Evolutionary conservation across 2,797 vertebrate genomes (phyloP), one percentile per base, ranked within the genome.

Genomic region (Catharus ustulatus): DNA sequence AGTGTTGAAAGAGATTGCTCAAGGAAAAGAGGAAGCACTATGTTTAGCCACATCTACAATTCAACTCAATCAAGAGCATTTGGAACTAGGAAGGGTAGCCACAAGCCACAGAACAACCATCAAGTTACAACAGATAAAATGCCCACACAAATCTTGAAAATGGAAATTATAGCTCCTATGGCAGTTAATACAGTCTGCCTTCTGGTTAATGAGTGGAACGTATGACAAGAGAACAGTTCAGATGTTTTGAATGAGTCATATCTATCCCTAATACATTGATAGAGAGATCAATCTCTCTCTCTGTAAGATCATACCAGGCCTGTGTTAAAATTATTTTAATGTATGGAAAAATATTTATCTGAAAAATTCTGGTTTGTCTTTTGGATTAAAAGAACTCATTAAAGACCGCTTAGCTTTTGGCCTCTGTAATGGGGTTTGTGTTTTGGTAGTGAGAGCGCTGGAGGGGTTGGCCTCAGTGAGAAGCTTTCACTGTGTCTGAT

Each of bases 41-140:
- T 69, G 8, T 71, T 82, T 81, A 78, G 64, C 89, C 91, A 93
- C 81, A 94, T 69, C n/a, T 51, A 59, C 86, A 93, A 15, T 85
- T 73, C 36, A 66, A 29, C 81, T 91, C 75, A 80, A 13, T 89
- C 64, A 32, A 80, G 82, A 66, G 30, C 49, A 63, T 52, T 67
- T 74, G n/a, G 58, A 90, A 87, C 46, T 84, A 81, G 36, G 15
- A 34, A 9, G 20, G 74, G 43, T 87, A 90, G 54, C 95, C 91
- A 87, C 93, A 96, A 97, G 84, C 95, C 93, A 64, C 89, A 81
- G 61, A 91, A 91, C 40, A 88, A 64, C 68, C 62, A 63, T 17
- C 3, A 13, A 72, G 58, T 84, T 93, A 29, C 29, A 77, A 71
- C 51, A 91, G 66, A 72, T 3, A 3, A 79, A 74, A 73, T 87